phyloP scores from a whole-genome alignment of 2,113 vertebrate species.

The Thermophis baileyi region DNA sequence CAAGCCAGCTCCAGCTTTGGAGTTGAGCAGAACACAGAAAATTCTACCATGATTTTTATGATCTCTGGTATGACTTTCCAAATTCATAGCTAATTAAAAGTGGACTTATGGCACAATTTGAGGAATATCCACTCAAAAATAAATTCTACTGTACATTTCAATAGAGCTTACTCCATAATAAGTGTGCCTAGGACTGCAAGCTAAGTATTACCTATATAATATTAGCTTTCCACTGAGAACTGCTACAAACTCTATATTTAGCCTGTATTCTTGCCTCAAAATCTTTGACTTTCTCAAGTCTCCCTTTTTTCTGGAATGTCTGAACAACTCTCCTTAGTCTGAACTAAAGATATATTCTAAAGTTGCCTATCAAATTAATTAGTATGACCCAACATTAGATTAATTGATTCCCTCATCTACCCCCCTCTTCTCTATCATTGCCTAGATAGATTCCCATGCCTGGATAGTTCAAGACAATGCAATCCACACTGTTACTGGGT shows the following conservation, averaged over 20 bases:
- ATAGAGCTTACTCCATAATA: background rate
- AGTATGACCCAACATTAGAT: background rate
- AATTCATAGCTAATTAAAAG: background rate
- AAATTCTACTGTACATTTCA: background rate
- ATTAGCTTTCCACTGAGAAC: background rate
- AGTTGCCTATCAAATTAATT: background rate
- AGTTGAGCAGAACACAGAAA: accelerated
- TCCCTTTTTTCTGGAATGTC: background rate
- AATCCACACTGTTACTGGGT: background rate
- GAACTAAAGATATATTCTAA: background rate
- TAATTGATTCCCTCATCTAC: background rate
- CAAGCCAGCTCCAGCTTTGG: background rate
- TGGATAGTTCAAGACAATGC: background rate
- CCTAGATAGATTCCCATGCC: background rate
- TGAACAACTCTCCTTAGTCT: background rate
- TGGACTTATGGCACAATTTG: background rate
- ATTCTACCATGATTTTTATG: background rate
- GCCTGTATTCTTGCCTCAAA: background rate
- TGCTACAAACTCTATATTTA: background rate
- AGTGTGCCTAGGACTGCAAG: background rate
- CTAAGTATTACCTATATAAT: background rate
- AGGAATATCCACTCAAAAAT: background rate
- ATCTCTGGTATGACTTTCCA: background rate
- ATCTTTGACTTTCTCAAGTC: background rate
- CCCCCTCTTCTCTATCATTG: background rate